These are phyloP conservation scores for Ameiurus melas DNA, from an alignment of 2,113 vertebrate species.

Conservation along the genomic window DNA sequence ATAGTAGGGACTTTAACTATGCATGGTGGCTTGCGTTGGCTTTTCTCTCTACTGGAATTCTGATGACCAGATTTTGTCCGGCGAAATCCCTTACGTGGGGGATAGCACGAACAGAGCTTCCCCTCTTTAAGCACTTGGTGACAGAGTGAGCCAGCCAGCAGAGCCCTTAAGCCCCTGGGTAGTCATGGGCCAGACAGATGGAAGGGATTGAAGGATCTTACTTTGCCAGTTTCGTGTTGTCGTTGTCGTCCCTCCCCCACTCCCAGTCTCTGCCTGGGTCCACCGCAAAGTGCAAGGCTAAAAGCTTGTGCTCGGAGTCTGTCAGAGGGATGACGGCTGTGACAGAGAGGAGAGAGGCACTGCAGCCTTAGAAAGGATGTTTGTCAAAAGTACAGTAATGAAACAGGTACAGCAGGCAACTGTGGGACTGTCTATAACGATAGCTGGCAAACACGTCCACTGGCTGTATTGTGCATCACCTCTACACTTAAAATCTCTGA, in stretches of 20 bases:
- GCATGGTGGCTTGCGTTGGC: background rate
- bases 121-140: constrained; percentile 3
- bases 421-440: background rate
- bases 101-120: constrained; percentile 22
- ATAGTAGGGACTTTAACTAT: background rate
- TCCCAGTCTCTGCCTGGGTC: constrained; percentile 97
- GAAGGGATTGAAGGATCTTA: constrained; percentile 67
- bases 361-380: constrained; percentile 37
- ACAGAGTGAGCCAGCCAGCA: background rate
- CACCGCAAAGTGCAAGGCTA: constrained; percentile 95
- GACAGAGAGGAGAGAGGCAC: constrained; percentile 48
- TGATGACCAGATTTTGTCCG: constrained; percentile 36
- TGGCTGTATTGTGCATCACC: background rate
- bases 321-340: constrained; percentile 96
- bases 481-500: background rate
- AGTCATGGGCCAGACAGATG: background rate
- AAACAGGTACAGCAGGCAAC: background rate
- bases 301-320: constrained; percentile 96
- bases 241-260: constrained; percentile 94
- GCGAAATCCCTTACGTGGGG: constrained; percentile 35
- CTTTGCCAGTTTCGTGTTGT: constrained; percentile 92
- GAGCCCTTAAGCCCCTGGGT: constrained; percentile 5
- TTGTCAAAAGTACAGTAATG: background rate
- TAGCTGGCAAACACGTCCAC: background rate
- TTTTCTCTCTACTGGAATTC: background rate